Evolutionary conservation across 2,888 invertebrate species (phyloP).

Genomic region (Drosophila sordidapex): DNA sequence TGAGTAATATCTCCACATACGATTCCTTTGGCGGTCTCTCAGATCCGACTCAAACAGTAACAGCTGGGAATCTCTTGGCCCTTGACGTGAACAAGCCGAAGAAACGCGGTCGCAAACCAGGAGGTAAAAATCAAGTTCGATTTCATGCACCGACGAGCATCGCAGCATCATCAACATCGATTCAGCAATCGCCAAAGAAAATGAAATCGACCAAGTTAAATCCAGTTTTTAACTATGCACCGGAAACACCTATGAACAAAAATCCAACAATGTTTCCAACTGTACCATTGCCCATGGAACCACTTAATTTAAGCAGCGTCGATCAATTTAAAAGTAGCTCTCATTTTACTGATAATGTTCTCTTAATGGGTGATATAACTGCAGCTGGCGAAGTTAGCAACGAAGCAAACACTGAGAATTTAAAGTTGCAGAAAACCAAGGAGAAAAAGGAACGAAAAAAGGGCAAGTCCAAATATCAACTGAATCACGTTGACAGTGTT

Average conservation of each 20-base stretch:
- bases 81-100: conserved; percentile 70
- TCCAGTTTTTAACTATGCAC: not conserved
- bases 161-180: conserved; percentile 3
- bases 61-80: conserved; percentile 6
- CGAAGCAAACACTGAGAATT: not conserved
- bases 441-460: conserved; percentile 79
- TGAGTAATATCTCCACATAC: conserved; percentile 8
- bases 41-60: not conserved
- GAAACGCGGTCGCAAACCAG: conserved; percentile 83
- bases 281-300: conserved; percentile 35
- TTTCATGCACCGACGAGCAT: conserved; percentile 3
- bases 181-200: conserved; percentile 29
- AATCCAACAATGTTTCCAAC: not conserved
- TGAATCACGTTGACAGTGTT: not conserved
- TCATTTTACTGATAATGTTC: not conserved
- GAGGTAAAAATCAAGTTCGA: conserved; percentile 78
- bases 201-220: conserved; percentile 19
- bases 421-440: conserved; percentile 46
- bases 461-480: conserved; percentile 50
- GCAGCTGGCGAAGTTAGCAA: not conserved
- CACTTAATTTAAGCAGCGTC: conserved; percentile 48
- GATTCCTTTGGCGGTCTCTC: conserved; percentile 10
- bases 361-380: not conserved
- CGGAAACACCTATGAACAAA: conserved; percentile 1
- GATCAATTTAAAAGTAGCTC: conserved; percentile 31